Evolutionary conservation across 2,888 invertebrate species (phyloP).

Genomic region (Eristalis pertinax): DNA sequence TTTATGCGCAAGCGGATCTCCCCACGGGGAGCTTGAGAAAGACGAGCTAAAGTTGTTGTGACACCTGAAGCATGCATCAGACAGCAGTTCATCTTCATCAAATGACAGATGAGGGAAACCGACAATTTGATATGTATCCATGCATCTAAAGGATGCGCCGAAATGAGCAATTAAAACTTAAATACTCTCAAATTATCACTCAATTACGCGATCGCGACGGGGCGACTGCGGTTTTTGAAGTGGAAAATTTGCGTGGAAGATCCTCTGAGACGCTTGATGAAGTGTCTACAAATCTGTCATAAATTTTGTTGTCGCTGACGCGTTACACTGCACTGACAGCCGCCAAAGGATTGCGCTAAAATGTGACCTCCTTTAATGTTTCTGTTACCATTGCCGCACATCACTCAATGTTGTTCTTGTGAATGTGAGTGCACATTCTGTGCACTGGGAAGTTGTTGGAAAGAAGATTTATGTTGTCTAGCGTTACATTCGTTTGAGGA

Average conservation of each 20-base stretch:
- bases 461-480: not conserved
- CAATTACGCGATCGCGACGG: constrained; percentile 73
- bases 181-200: constrained; percentile 77
- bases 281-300: constrained; percentile 73
- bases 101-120: constrained; percentile 50
- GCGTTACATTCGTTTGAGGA: not conserved
- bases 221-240: constrained; percentile 15
- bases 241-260: constrained; percentile 27
- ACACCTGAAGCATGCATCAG: constrained; percentile 65
- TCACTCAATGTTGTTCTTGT: not conserved
- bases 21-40: constrained; percentile 34
- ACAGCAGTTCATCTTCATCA: constrained; percentile 59
- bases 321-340: constrained; percentile 58
- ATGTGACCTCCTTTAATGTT: constrained; percentile 26
- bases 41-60: constrained; percentile 11
- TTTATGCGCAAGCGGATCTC: constrained; percentile 61
- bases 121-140: constrained; percentile 64
- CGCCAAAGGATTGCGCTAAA: constrained; percentile 56
- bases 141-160: constrained; percentile 35
- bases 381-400: not conserved
- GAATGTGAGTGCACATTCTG: not conserved
- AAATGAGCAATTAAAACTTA: constrained; percentile 77
- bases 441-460: not conserved
- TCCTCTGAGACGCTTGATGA: constrained; percentile 48
- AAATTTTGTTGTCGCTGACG: constrained; percentile 70